Evolutionary conservation across 2,113 vertebrate species (phyloP), one percentile per base, ranked within the genome.

Genomic region (Synchiropus splendidus): DNA sequence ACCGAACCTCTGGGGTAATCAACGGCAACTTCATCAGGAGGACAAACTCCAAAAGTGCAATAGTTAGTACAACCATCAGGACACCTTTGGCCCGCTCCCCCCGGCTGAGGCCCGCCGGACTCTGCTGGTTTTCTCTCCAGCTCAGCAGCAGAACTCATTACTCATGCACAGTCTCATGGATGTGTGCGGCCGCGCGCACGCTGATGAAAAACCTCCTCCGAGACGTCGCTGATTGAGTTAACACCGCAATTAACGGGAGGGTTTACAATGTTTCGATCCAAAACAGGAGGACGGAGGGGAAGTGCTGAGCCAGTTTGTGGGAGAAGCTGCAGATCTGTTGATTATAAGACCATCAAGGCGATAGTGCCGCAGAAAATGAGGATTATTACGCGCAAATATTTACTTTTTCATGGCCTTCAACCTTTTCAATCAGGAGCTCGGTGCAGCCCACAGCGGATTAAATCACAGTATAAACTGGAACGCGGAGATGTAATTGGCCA

Each of bases 71-170:
- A n/a, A n/a, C n/a, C n/a, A n/a, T n/a, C n/a, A n/a, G n/a, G n/a
- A n/a, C n/a, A n/a, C n/a, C n/a, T n/a, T n/a, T n/a, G n/a, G n/a
- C n/a, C n/a, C n/a, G n/a, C n/a, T n/a, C n/a, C n/a, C n/a, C n/a
- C n/a, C n/a, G n/a, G n/a, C n/a, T n/a, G n/a, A 8, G 4, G 21
- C 8, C 21, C 8, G 64, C 64, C 43, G 31, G 44, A 48, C 59
- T 55, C 39, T 13, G 59, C 61, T 54, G 44, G 60, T 69, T 71
- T 74, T 67, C 58, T 41, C 54, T 12, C 14, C 57, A 61, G 49
- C 67, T 78, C 75, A 75, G 75, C 73, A 69, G 55, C 71, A 42
- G 52, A 68, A 56, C 58, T 72, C 67, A 72, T 74, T 72, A 75
- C 35, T 64, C 1, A 27, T 17, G n/a, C 41, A 45, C 36, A 17